A percentile compares a stretch with the other conserved stretches of the same genome.
phyloP scores from a whole-genome alignment of 2,888 invertebrate species.

The Isoperla grammatica region DNA sequence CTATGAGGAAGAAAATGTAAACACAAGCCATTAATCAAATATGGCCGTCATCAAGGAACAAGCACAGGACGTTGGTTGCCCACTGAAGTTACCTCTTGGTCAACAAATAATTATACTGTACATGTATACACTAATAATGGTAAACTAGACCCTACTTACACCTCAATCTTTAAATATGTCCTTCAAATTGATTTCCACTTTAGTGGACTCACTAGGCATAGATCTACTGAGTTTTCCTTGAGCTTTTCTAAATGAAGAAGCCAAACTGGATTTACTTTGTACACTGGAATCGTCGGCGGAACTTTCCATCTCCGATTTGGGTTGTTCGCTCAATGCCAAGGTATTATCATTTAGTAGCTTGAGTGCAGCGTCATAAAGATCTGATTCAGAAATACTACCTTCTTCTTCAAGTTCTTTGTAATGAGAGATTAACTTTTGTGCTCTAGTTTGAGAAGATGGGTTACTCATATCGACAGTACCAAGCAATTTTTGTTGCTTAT shows the following conservation, averaged over 20 bases:
- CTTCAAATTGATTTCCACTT: conserved; percentile 35
- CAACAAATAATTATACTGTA: too few relatives aligned
- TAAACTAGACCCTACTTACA: too few relatives aligned
- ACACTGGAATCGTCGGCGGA: background rate
- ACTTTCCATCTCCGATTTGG: background rate
- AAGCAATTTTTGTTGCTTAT: conserved; percentile 52
- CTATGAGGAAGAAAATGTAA: too few relatives aligned
- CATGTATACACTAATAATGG: too few relatives aligned
- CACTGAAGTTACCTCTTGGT: too few relatives aligned
- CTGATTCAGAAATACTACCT: conserved; percentile 50
- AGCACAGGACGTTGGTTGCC: too few relatives aligned
- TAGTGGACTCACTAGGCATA: too few relatives aligned
- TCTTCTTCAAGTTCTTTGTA: conserved; percentile 54
- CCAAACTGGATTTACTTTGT: conserved; percentile 31
- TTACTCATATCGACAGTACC: conserved; percentile 53
- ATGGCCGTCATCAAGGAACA: too few relatives aligned
- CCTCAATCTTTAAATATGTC: conserved; percentile 44
- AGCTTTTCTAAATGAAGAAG: conserved; percentile 39
- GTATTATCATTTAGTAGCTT: conserved; percentile 43
- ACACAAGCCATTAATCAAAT: too few relatives aligned
- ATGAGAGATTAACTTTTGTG: conserved; percentile 56
- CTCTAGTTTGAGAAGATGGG: conserved; percentile 48
- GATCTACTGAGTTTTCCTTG: conserved; percentile 23
- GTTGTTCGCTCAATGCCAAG: background rate
- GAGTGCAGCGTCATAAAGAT: conserved; percentile 46